A percentile compares a stretch with the other conserved stretches of the same genome.
phyloP scores from a whole-genome alignment of 2,113 vertebrate genomes.

The Halichoeres trimaculatus region DNA sequence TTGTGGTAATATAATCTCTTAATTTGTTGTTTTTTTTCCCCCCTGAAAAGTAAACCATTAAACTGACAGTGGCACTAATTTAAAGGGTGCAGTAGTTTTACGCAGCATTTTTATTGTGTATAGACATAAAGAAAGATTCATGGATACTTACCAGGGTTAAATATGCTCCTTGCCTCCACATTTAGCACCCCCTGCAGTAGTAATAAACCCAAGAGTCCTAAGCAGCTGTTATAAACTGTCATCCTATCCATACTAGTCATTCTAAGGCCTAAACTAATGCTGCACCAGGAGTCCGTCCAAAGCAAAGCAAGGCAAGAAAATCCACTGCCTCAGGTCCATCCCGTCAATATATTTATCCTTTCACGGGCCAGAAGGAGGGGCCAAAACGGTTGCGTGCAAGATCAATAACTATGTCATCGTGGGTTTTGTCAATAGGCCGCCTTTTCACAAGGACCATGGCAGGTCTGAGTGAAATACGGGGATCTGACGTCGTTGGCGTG shows the following conservation, averaged over 20 bases:
- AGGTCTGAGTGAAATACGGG: constrained; percentile 67
- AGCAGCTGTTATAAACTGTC: constrained; percentile 59
- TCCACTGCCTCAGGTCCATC: constrained; percentile 50
- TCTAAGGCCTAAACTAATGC: constrained; percentile 27
- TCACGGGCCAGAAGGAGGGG: constrained; percentile 57
- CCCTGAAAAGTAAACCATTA: neutral
- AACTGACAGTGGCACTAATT: neutral
- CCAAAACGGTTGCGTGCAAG: constrained; percentile 43
- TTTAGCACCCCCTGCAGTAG: constrained; percentile 68
- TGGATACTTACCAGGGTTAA: constrained; percentile 70
- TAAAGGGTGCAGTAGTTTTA: neutral
- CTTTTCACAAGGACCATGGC: constrained; percentile 39
- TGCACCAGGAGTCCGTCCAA: constrained; percentile 10
- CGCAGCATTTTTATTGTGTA: neutral
- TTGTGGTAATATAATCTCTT: neutral
- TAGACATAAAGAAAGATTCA: neutral
- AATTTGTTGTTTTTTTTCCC: neutral
- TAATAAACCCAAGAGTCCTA: constrained; percentile 73
- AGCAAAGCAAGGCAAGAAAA: constrained; percentile 40
- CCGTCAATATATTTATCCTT: constrained; percentile 77
- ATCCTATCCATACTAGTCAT: constrained; percentile 72
- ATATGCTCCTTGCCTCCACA: constrained; percentile 72
- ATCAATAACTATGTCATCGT: constrained; percentile 66
- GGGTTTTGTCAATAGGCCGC: constrained; percentile 64
- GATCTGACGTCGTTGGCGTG: constrained; percentile 52